Base-by-base conservation (phyloP, 92 coral and sea anemone genomes). In the Siderastrea siderea region DNA sequence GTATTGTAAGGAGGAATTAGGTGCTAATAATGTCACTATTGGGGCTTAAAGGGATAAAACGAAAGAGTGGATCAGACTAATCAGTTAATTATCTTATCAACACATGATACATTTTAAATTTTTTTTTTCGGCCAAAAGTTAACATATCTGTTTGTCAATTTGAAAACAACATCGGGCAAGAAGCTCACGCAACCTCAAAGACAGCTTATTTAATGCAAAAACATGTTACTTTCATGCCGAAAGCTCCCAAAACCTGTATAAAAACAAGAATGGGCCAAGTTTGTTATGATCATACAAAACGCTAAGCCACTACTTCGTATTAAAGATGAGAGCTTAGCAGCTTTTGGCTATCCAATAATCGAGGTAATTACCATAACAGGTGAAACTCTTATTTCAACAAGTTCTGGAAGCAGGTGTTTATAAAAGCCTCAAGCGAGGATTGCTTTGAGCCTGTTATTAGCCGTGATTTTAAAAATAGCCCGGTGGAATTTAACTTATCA, bases 341-440 rank as follows among this genome's bases (percentile, higher is more conserved):
- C 8, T 6, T 4, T 12, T 49, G 43, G n/a, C 16, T 9, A 43
- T 67, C 45, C 0, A 67, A 26, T 2, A 67, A 68, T 68, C 13
- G 46, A 2, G 17, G 43, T 68, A 68, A 68, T 68, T 68, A 68
- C 16, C 5, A 44, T 10, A 14, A 68, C 73, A 44, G 73, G 73
- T 68, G 73, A 68, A 44, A 68, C 10, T 45, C 45, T 5, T 68
- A 68, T 68, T 68, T 68, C 50, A 44, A 68, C 73, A 68, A 68
- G 7, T 7, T 3, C 45, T 15, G 45, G 43, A 43, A 43, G 5
- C 49, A 43, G 71, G 71, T 9, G 9, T 44, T 67, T 7, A 67
- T 26, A 26, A 26, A 9, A 6, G 15, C 5, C 45, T 47, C 71
- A 68, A 47, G 73, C 73, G 15, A 68, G 73, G 51, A 68, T 43